Evolutionary conservation across 2,113 vertebrate genomes (phyloP).

Genomic region (Salvelinus fontinalis): DNA sequence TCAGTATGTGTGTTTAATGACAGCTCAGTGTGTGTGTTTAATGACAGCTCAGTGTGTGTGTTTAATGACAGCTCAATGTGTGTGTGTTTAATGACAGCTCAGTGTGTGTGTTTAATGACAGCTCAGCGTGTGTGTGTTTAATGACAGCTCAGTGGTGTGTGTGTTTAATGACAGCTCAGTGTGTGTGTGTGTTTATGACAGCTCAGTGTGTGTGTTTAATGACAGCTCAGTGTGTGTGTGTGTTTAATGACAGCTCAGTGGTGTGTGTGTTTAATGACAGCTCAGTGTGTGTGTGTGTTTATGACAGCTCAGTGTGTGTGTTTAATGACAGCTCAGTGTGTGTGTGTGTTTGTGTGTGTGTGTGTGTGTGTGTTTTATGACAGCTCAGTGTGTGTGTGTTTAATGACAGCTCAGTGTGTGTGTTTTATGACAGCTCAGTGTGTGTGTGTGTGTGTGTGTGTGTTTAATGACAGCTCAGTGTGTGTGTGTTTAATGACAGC

Average conservation of each 20-base stretch:
- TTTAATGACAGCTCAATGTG: not conserved
- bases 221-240: no score
- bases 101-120: no score
- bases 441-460: conserved; percentile 8
- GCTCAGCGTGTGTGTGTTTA: not conserved
- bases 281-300: no score
- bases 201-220: not conserved
- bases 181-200: not conserved
- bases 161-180: not conserved
- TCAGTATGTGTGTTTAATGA: not conserved
- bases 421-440: conserved; percentile 72
- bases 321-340: no score
- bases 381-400: not conserved
- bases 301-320: no score
- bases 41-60: conserved; percentile 79
- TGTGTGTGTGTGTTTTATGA: not conserved
- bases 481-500: no score
- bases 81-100: not conserved
- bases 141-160: not conserved
- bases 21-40: conserved; percentile 78
- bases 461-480: not conserved
- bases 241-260: conserved; percentile 79
- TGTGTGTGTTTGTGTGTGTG: not conserved
- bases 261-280: conserved; percentile 57
- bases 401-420: not conserved